A percentile compares a stretch with the other conserved stretches of the same genome.
Evolutionary conservation across 1,140 invertebrate genomes (phyloP).

Genomic region (Macrostomum lignano): DNA sequence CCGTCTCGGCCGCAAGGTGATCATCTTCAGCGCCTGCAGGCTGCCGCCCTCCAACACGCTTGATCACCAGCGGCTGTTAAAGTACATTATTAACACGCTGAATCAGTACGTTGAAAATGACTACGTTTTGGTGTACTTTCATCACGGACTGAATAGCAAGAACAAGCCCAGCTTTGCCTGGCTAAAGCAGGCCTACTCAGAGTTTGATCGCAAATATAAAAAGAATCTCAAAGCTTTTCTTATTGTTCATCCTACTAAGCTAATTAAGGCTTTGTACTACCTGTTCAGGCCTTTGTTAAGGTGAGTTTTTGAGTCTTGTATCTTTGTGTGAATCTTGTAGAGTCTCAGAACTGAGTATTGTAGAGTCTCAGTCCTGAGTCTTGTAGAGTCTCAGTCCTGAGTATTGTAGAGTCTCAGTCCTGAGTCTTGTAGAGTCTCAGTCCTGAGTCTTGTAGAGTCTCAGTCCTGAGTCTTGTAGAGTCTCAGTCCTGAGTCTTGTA

Average conservation of each 20-base stretch:
- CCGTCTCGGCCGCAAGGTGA: conserved; percentile 57
- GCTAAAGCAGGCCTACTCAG: conserved; percentile 85
- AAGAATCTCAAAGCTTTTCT: conserved; percentile 94
- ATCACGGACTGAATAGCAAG: conserved; percentile 73
- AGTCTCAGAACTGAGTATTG: too few relatives aligned
- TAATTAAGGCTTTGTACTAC: conserved; percentile 78
- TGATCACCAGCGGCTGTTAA: conserved; percentile 49
- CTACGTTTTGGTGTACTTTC: conserved; percentile 94
- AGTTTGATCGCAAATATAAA: conserved; percentile 93
- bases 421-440: too few relatives aligned
- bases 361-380: too few relatives aligned
- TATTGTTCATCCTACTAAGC: conserved; percentile 86
- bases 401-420: too few relatives aligned
- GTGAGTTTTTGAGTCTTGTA: too few relatives aligned
- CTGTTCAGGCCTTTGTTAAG: conserved; percentile 73
- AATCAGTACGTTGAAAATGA: conserved; percentile 95
- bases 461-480: too few relatives aligned
- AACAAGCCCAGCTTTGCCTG: conserved; percentile 82
- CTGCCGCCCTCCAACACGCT: conserved; percentile 56
- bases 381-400: too few relatives aligned
- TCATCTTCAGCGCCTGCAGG: conserved; percentile 69
- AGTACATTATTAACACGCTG: conserved; percentile 67
- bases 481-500: too few relatives aligned
- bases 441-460: too few relatives aligned
- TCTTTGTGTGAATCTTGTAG: too few relatives aligned